Evolutionary conservation across 1,140 invertebrate species (phyloP).

Genomic region (Pseudomyrmex sp.): DNA sequence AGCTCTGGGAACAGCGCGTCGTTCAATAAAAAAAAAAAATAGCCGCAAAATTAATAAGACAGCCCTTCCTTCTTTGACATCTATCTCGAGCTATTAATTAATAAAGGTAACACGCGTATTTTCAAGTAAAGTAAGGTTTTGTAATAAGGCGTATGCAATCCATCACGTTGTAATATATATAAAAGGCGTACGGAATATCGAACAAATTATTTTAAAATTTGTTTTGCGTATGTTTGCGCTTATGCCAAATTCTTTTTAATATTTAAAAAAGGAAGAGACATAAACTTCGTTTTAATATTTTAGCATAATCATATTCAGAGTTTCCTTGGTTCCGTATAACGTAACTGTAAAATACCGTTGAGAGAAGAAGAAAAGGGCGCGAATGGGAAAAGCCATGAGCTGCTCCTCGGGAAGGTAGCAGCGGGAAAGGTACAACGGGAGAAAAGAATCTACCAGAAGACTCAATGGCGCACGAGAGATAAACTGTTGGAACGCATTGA

Average conservation of each 20-base stretch:
- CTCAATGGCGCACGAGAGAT: slow-evolving; percentile 64
- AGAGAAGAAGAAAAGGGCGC: slow-evolving; percentile 61
- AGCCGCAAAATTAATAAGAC: no score
- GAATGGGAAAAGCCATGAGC: slow-evolving; percentile 19
- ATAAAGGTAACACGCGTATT: no score
- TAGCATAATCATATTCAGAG: slow-evolving; percentile 44
- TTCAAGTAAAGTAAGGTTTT: no score
- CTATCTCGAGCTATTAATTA: no score
- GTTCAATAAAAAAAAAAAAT: background rate
- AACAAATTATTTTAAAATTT: slow-evolving; percentile 6
- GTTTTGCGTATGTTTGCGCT: no score
- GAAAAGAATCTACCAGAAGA: slow-evolving; percentile 40
- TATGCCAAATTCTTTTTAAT: slow-evolving; percentile 21
- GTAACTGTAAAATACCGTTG: slow-evolving; percentile 28
- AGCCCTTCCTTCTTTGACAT: no score
- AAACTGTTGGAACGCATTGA: slow-evolving; percentile 50
- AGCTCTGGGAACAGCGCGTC: slow-evolving; percentile 14
- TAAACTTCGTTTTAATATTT: slow-evolving; percentile 50
- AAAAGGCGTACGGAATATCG: background rate
- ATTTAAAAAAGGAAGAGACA: slow-evolving; percentile 15
- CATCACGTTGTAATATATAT: background rate
- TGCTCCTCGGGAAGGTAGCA: slow-evolving; percentile 18
- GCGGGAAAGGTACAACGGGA: slow-evolving; percentile 49
- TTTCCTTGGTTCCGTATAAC: slow-evolving; percentile 21
- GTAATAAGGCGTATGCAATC: no score